Evolutionary conservation across 2,888 invertebrate species (phyloP), one percentile per base, ranked within the genome.

Genomic region (Rhabditophanes sp.): DNA sequence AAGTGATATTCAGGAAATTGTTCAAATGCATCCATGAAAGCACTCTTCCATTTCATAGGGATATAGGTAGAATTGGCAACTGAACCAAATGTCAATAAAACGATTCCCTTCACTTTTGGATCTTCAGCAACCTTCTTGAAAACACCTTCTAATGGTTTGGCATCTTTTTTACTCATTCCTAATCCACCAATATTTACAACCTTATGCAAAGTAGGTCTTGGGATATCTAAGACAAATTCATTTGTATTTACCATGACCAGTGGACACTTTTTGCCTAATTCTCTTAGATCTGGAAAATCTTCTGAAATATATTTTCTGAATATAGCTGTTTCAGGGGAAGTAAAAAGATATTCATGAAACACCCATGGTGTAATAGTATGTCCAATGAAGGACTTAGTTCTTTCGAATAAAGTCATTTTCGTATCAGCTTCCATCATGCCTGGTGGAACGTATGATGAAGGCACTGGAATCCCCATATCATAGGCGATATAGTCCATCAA

Each of bases 361-460:
- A n/a, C n/a, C n/a, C n/a, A n/a, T n/a, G n/a, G n/a, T n/a, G n/a
- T n/a, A 9, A 48, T 9, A 4, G 6, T 9, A 19, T 53, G 48
- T 2, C 53, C 53, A 24, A 51, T 21, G 21, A 53, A 39, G 19
- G 45, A 46, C 34, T 50, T 48, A 2, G 32, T 31, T 34, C 53
- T 28, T 15, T 44, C 42, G 19, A 37, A 28, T 39, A 53, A 53
- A 7, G 37, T 41, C 45, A 53, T 48, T 15, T 39, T 33, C 30
- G 47, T 50, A 2, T 36, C 39, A 9, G 46, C 36, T 17, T 46
- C 53, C 47, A 48, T 48, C 37, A 47, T 39, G n/a, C n/a, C n/a
- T 3, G 48, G 46, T 33, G 41, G 32, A 34, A 36, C 31, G 15
- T 12, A 9, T 4, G 18, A 3, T 8, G 35, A 14, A 9, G 36